Percentiles rank a stretch among this genome's conserved stretches.
phyloP scores from a whole-genome alignment of 2,113 vertebrate genomes.

The Eonycteris spelaea region DNA sequence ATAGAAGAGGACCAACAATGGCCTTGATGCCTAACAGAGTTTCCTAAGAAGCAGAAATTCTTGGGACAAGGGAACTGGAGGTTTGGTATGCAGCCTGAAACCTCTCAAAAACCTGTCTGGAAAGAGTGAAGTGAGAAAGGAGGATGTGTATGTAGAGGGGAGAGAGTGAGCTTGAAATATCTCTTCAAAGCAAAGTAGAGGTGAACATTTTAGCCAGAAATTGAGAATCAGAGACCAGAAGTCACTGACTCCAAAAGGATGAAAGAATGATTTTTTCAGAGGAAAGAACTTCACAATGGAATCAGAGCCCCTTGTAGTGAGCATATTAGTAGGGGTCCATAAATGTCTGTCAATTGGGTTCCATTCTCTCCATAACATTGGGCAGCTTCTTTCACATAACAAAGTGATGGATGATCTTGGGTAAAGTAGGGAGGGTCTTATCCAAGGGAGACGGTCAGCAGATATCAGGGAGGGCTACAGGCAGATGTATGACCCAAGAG shows the following conservation, averaged over 20 bases:
- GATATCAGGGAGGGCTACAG: neutral
- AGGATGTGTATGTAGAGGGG: neutral
- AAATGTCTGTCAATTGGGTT: neutral
- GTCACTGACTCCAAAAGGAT: conserved; percentile 9
- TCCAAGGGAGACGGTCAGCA: neutral
- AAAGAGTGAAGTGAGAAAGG: conserved; percentile 27
- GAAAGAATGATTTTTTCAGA: neutral
- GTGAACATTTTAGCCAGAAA: neutral
- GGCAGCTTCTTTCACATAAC: neutral
- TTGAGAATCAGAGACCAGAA: neutral
- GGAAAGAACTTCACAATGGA: neutral
- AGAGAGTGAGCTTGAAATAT: neutral
- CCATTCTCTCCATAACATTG: neutral
- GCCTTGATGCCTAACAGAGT: neutral
- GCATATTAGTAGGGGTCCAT: neutral
- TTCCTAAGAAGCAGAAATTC: neutral
- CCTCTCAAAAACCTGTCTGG: neutral
- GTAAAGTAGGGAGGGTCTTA: neutral
- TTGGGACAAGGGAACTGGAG: neutral
- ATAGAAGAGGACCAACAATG: neutral
- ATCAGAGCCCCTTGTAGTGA: neutral
- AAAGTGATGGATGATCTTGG: neutral
- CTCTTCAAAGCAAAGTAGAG: neutral
- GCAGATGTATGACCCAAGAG: neutral
- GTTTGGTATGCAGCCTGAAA: neutral